Base-by-base conservation (phyloP, 1,140 invertebrate species). In the Drusus annulatus region DNA sequence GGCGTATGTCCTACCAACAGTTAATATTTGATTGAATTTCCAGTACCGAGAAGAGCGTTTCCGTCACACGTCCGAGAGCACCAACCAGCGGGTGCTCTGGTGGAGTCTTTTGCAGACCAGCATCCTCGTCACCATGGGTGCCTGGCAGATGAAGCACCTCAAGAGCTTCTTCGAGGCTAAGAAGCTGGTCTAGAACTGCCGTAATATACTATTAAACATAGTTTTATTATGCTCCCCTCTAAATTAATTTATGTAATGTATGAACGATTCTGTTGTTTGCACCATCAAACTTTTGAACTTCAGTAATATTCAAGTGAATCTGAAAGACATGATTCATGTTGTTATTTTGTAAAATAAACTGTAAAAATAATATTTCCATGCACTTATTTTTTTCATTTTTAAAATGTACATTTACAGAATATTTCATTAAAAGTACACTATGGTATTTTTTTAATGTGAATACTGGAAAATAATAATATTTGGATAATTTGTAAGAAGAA, bases 151-250 rank as follows among this genome's bases (percentile, higher is more conserved):
- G 98, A 94, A 93, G 86, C 98, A 99, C 93, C 91, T 99, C 52
- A 99, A 99, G 92, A 97, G 96, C 84, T 99, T 99, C 92, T 99
- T 99, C 87, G 98, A 99, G 91, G 98, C 98, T 16, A 99, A 99
- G 89, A 99, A 99, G 93, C 91, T 99, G 85, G 98, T 99, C 62
- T 99, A 94, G 36, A 45, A 10, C 36, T 2, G 25, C 5, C 5
- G 25, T 28, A 1, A 45, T 13, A 1, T 10, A 45, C 36, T 10
- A 50, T 65, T 36, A n/a, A n/a, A 36, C 28, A 69, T 69, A 69
- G 15, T 21, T 28, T 28, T 65, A 65, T 31, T 16, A 2, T 65
- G n/a, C 16, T 10, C 28, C 23, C 21, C 16, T 28, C 28, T 65
- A 25, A 69, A 19, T 50, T 50, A 45, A 69, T 69, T 69, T 50